These are phyloP conservation scores for Tragulus kanchil DNA, from an alignment of 2,113 vertebrate species.

Conservation along the genomic window DNA sequence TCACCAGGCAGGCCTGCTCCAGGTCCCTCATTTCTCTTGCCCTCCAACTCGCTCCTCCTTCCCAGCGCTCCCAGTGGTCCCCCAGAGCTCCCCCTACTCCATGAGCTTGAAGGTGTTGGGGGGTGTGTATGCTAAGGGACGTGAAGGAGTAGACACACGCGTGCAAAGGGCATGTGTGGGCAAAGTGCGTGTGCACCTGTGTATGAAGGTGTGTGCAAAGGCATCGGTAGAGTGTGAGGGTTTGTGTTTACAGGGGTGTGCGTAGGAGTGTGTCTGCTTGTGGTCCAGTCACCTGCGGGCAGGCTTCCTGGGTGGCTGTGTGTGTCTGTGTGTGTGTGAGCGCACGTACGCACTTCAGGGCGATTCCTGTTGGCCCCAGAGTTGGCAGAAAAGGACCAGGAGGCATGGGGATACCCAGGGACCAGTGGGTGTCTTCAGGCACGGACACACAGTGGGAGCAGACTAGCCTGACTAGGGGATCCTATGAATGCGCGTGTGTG, in stretches of 20 bases:
- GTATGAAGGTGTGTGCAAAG: not conserved
- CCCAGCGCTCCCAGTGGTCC: not conserved
- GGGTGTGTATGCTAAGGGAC: not conserved
- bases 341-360: rapidly evolving
- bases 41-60: not conserved
- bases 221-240: not conserved
- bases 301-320: not conserved
- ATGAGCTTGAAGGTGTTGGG: not conserved
- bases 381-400: not conserved
- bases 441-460: not conserved
- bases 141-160: rapidly evolving
- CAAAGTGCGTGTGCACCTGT: not conserved
- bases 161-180: not conserved
- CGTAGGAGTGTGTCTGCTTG: not conserved
- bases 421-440: not conserved
- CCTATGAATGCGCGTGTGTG: not conserved
- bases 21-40: not conserved
- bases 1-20: not conserved
- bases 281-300: not conserved
- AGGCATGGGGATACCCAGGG: not conserved
- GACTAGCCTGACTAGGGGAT: not conserved
- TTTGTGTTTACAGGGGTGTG: not conserved
- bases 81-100: not conserved
- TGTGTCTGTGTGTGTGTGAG: not conserved
- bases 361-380: not conserved